Evolutionary conservation across 2,113 vertebrate species (phyloP).

Genomic region (Syngnathus typhle): DNA sequence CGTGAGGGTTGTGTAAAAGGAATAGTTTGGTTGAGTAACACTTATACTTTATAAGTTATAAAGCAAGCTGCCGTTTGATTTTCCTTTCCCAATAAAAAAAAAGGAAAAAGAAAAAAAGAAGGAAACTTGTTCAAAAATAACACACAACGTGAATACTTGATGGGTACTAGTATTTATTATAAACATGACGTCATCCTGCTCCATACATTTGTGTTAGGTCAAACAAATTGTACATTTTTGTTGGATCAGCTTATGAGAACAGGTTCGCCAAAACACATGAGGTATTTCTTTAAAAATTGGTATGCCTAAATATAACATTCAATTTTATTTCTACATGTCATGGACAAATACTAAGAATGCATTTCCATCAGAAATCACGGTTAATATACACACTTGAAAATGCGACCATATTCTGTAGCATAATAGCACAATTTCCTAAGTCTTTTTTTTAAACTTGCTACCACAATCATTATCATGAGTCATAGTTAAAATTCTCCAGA

Average conservation of each 20-base stretch:
- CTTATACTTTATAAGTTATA: too few relatives aligned
- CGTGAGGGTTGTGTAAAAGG: not conserved
- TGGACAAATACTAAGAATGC: not conserved
- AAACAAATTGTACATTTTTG: not conserved
- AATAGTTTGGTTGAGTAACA: not conserved
- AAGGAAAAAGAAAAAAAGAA: not conserved
- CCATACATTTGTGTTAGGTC: not conserved
- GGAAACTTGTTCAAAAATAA: not conserved
- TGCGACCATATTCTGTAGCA: not conserved
- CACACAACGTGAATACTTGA: not conserved
- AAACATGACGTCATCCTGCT: conserved; percentile 1
- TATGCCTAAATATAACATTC: not conserved
- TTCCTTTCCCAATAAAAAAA: not conserved
- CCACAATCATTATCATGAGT: not conserved
- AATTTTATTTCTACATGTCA: not conserved
- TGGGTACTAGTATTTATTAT: not conserved
- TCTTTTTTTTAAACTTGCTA: not conserved
- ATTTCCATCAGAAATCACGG: not conserved
- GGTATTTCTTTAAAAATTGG: not conserved
- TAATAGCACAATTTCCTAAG: not conserved
- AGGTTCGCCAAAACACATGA: not conserved
- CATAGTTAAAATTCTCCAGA: not conserved
- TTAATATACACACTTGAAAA: not conserved
- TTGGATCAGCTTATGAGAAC: not conserved
- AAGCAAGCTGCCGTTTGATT: not conserved